Evolutionary conservation across 92 coral and sea anemone species (phyloP).

Genomic region (Isaurus tuberculatus): DNA sequence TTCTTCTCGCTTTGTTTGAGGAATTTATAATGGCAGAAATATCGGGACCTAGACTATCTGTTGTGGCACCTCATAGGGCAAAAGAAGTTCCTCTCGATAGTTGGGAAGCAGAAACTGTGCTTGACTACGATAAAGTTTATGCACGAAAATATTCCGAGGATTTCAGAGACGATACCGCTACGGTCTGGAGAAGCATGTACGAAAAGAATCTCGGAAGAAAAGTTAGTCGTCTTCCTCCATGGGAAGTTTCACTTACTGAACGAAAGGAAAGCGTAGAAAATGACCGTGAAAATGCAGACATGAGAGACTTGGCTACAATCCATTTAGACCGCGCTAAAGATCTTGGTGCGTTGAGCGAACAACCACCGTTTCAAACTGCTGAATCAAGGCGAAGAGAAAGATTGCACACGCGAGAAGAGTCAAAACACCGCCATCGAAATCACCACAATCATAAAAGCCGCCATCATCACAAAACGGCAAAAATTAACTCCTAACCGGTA

Average conservation of each 20-base stretch:
- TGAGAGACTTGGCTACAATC: conserved; percentile 71
- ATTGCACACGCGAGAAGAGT: conserved; percentile 14
- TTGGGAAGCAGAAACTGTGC: conserved; percentile 72
- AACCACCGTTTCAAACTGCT: conserved; percentile 63
- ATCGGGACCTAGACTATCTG: conserved; percentile 21
- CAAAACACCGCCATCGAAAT: conserved; percentile 11
- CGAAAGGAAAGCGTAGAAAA: conserved; percentile 52
- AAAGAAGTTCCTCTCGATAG: conserved; percentile 65
- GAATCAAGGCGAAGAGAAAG: conserved; percentile 68
- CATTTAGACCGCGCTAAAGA: conserved; percentile 71
- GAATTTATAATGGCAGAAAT: neutral
- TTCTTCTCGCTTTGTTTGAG: no score
- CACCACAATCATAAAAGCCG: conserved; percentile 19
- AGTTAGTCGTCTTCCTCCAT: conserved; percentile 84
- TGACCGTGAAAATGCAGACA: conserved; percentile 56
- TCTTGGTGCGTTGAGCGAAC: conserved; percentile 54
- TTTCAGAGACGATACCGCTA: conserved; percentile 86
- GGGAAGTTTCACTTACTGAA: conserved; percentile 63
- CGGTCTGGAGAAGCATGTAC: conserved; percentile 93
- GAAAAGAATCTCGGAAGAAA: conserved; percentile 88
- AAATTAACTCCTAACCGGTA: neutral
- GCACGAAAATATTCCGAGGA: conserved; percentile 76
- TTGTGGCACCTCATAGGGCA: conserved; percentile 33
- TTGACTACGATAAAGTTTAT: conserved; percentile 72
- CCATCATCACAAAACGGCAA: conserved; percentile 17